A percentile compares a stretch with the other conserved stretches of the same genome.
Conservation (phyloP, 2,888 invertebrate species). For the Drosophila leonis region DNA sequence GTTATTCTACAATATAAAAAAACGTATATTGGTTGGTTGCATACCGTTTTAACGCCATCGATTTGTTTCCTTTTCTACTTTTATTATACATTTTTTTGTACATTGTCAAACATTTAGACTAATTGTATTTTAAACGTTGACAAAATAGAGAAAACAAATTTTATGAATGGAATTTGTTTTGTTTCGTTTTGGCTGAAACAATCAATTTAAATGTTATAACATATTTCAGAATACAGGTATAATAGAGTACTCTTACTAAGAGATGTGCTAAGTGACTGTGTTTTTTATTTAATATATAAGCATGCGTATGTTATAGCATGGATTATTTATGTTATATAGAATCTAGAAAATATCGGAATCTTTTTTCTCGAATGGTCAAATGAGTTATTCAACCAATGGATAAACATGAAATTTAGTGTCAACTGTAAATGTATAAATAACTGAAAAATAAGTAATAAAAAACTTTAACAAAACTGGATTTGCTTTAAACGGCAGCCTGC, state of each 20-base stretch:
- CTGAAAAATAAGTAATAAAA: neutral
- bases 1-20: conserved; percentile 1
- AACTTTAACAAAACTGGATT: neutral
- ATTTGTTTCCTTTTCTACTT: neutral
- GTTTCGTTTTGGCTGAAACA: neutral
- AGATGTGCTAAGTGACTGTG: neutral
- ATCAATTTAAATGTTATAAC: neutral
- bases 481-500: neutral
- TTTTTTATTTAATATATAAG: too few relatives aligned
- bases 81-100: neutral
- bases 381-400: too few relatives aligned
- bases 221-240: neutral
- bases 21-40: conserved; percentile 7
- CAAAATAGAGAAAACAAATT: neutral
- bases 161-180: neutral
- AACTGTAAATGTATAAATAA: neutral
- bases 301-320: neutral
- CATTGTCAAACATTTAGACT: conserved; percentile 25
- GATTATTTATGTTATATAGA: neutral
- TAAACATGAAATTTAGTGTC: too few relatives aligned
- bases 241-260: neutral
- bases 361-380: too few relatives aligned
- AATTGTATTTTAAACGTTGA: conserved; percentile 41
- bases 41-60: conserved; percentile 24
- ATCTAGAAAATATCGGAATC: too few relatives aligned